Percentiles rank a stretch among this genome's conserved stretches.
phyloP scores from a whole-genome alignment of 2,888 invertebrate genomes.

The Athrips mouffetella region DNA sequence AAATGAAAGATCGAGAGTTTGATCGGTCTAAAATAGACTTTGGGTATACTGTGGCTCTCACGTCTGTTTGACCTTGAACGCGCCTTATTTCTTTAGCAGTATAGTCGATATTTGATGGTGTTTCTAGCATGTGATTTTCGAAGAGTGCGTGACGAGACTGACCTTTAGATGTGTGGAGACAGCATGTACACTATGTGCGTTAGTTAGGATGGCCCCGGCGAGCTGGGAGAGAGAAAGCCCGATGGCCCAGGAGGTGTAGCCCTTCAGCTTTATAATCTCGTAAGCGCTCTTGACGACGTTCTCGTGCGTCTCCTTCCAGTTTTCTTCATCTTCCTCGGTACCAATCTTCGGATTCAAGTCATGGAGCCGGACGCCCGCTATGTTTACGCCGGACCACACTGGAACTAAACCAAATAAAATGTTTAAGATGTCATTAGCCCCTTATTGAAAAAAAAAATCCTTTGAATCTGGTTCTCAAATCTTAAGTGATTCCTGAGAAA shows the following conservation, averaged over 20 bases:
- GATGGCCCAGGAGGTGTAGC: conserved; percentile 95
- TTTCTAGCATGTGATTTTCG: no score
- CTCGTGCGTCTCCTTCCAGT: conserved; percentile 87
- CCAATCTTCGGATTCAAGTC: conserved; percentile 88
- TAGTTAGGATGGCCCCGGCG: conserved; percentile 83
- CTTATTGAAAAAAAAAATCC: no score
- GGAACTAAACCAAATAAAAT: conserved; percentile 78
- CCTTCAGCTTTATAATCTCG: conserved; percentile 91
- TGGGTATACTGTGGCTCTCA: no score
- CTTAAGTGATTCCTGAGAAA: no score
- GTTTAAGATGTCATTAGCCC: no score
- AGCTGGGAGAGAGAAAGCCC: conserved; percentile 87
- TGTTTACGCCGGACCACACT: conserved; percentile 96
- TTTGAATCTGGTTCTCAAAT: no score
- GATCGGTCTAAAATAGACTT: no score
- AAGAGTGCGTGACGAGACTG: no score
- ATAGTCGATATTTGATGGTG: no score
- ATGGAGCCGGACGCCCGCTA: conserved; percentile 90
- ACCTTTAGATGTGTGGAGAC: conserved; percentile 89
- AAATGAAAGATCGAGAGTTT: not conserved
- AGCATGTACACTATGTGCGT: conserved; percentile 86
- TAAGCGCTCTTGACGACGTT: conserved; percentile 91
- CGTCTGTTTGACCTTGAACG: no score
- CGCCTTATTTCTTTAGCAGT: no score
- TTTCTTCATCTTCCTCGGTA: conserved; percentile 84